Base-by-base conservation (phyloP, 1,140 invertebrate genomes). In the Calliopsis andreniformis region DNA sequence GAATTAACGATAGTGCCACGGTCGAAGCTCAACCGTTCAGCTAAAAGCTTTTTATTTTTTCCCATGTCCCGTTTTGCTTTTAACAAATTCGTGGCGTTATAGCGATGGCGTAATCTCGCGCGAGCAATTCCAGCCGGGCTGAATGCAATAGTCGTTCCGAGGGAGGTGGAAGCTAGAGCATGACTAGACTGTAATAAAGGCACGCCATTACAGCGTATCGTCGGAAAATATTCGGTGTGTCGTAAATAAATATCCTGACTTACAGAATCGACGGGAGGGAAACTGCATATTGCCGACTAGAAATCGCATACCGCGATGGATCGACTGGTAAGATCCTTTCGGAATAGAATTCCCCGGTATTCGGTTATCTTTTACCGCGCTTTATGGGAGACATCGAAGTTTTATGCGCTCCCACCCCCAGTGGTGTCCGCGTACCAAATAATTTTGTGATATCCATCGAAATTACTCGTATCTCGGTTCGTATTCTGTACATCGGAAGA, bases 171-270 rank as follows among this genome's bases (percentile, higher is more conserved):
- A 7, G 53, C 55, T 16, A 32, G 30, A 35, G 18, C 30, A 2
- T 10, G 3, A 39, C 35, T 10, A 3, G 35, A 5, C n/a, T 7
- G 23, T 3, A 8, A 47, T 63, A 63, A 47, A 63, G 10, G 16
- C 16, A 4, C 16, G 42, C 25, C 8, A n/a, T 45, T 63, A 47
- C 35, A 35, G 55, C 30, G 18, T n/a, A 56, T 56, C 30, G 6
- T 1, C 28, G 18, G 47, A 6, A 35, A 28, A 68, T 55, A 68
- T 55, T 68, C 49, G 39, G 28, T 3, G 6, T 2, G 10, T 75
- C 47, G 49, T 68, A 49, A 75, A 75, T 75, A 75, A 68, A 56
- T 75, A 75, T 14, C 23, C 16, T n/a, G 63, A 75, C 39, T 56
- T 42, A 30, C 5, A n/a, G 25, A 14, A 39, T 61, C 55, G 30